Evolutionary conservation across 2,888 invertebrate genomes (phyloP), one percentile per base, ranked within the genome.

Genomic region (Belgica antarctica): DNA sequence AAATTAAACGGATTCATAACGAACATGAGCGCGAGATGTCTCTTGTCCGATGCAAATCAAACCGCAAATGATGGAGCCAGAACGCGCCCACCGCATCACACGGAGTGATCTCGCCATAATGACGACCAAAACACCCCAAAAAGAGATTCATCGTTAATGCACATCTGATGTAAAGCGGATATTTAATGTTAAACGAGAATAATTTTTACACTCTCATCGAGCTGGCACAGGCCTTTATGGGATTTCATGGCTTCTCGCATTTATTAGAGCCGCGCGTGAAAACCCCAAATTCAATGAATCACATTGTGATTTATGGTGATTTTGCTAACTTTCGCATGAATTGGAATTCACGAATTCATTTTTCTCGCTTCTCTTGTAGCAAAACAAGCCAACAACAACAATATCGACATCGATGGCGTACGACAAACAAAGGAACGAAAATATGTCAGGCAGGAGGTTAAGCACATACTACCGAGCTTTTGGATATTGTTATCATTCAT

Each of bases 201-300:
- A n/a, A n/a, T 41, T 41, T 41, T n/a, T 2, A 3, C n/a, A n/a
- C n/a, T 41, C 41, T 10, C 41, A 41, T 41, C 15, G 41, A 15
- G 15, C 15, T n/a, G 41, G 41, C 41, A n/a, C n/a, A n/a, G n/a
- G 41, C n/a, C 10, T 34, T 34, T 34, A 34, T 34, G 34, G 41
- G 41, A 12, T 41, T 41, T 41, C n/a, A 31, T 41, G 41, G n/a
- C 41, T 10, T 2, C 41, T 41, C 41, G 5, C 41, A 41, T 15
- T 41, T 15, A 10, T 15, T 41, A 12, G 41, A 41, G 41, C 41
- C 41, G n/a, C n/a, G n/a, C n/a, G 31, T 34, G 62, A 62, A 62
- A 61, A 2, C 57, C 57, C 22, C 24, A 31, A 62, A 62, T 62
- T 62, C 62, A 62, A 62, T 62, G 62, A 62, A 62, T 62, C 62